phyloP scores from a whole-genome alignment of 2,797 vertebrate species.

The Hoplostethus mediterraneus region DNA sequence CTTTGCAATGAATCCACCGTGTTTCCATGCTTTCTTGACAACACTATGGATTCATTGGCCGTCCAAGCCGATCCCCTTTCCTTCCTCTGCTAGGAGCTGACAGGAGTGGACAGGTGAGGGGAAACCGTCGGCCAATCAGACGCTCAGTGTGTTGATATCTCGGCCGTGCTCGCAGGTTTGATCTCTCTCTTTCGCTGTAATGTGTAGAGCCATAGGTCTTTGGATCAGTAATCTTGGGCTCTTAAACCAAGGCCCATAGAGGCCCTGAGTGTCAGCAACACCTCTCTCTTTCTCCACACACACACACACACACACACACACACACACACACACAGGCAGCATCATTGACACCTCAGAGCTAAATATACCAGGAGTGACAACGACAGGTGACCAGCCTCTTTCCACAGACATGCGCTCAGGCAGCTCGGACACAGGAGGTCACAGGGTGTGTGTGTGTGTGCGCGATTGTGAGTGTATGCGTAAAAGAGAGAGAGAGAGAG shows the following conservation, averaged over 20 bases:
- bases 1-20: constrained; percentile 10
- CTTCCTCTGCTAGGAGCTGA: constrained; percentile 39
- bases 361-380: constrained; percentile 80
- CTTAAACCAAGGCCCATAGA: constrained; percentile 57
- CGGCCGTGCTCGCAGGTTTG: constrained; percentile 58
- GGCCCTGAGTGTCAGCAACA: constrained; percentile 76
- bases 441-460: constrained; percentile 53
- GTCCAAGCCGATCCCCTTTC: constrained; percentile 9
- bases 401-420: constrained; percentile 57
- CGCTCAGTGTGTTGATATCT: constrained; percentile 61
- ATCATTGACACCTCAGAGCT: constrained; percentile 79
- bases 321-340: constrained; percentile 43
- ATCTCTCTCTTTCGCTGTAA: constrained; percentile 66
- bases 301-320: constrained; percentile 37
- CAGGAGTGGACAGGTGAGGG: constrained; percentile 68
- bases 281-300: constrained; percentile 55
- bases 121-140: constrained; percentile 66
- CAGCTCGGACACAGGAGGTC: constrained; percentile 64
- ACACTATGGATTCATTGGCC: constrained; percentile 28
- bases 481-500: constrained; percentile 3
- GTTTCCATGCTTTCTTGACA: neutral
- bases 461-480: constrained; percentile 27
- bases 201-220: constrained; percentile 65
- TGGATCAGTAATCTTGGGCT: constrained; percentile 70
- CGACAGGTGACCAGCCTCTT: constrained; percentile 77